A percentile compares a stretch with the other conserved stretches of the same genome.
Conservation (phyloP, 2,113 vertebrate species). For the Elgaria multicarinata region DNA sequence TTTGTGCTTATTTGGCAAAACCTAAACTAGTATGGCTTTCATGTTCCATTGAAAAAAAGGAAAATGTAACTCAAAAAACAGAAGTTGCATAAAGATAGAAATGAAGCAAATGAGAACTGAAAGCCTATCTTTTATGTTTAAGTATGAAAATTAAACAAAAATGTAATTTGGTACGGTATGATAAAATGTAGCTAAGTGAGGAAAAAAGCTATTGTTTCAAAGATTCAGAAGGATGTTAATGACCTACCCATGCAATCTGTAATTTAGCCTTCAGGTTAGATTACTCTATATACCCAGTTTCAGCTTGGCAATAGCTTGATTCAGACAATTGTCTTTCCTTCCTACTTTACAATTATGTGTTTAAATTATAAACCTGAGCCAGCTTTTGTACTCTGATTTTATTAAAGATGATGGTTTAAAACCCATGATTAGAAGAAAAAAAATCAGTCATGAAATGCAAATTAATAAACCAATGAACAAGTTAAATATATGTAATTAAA, state of each 20-base stretch:
- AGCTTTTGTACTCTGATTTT: conserved; percentile 54
- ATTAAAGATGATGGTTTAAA: conserved; percentile 58
- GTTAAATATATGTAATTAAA: conserved; percentile 64
- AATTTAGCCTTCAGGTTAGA: conserved; percentile 64
- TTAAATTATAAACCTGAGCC: conserved; percentile 50
- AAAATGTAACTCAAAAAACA: conserved; percentile 68
- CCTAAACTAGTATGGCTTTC: conserved; percentile 69
- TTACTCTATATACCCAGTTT: conserved; percentile 50
- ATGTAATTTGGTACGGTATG: conserved; percentile 50
- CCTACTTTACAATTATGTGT: conserved; percentile 50
- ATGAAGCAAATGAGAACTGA: conserved; percentile 58
- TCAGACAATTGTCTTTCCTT: conserved; percentile 51
- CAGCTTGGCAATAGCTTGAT: conserved; percentile 54
- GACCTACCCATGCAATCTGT: conserved; percentile 44
- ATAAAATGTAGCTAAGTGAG: conserved; percentile 53
- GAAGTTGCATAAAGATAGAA: conserved; percentile 57
- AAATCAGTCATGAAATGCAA: conserved; percentile 44
- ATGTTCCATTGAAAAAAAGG: conserved; percentile 71
- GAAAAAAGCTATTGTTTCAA: conserved; percentile 59
- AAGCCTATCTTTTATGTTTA: conserved; percentile 61
- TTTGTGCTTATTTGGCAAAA: conserved; percentile 84
- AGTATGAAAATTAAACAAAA: conserved; percentile 57
- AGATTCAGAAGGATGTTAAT: conserved; percentile 61
- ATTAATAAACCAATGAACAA: conserved; percentile 39
- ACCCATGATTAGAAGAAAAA: conserved; percentile 49